Conservation (phyloP, 2,888 invertebrate species). For the Frankliniella intonsa region DNA sequence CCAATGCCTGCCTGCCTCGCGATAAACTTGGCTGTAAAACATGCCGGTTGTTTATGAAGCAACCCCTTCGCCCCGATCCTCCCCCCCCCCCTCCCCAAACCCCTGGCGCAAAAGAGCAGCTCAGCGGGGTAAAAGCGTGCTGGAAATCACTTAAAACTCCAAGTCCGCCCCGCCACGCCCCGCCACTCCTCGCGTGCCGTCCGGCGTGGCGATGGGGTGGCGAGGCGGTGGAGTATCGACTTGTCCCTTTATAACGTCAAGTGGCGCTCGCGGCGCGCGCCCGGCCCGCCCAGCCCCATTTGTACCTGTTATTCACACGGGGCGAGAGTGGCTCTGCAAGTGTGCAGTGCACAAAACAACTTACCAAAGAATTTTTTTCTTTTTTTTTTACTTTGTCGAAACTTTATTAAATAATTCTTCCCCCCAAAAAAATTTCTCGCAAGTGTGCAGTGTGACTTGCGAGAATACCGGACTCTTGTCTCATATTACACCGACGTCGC, state of each 20-base stretch:
- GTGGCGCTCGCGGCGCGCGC: no score
- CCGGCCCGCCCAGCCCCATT: not conserved
- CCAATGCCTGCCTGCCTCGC: not conserved
- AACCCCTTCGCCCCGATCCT: not conserved
- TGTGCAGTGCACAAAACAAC: no score
- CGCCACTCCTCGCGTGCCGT: not conserved
- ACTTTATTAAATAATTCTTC: no score
- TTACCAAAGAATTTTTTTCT: no score
- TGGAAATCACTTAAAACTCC: slow-evolving; percentile 18
- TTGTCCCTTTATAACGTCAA: not conserved
- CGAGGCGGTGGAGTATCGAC: not conserved
- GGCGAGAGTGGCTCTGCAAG: not conserved
- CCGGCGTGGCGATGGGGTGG: not conserved
- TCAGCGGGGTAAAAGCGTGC: not conserved
- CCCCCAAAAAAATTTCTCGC: no score
- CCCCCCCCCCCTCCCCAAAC: no score
- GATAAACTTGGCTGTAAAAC: not conserved
- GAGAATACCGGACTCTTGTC: no score
- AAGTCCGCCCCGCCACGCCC: no score
- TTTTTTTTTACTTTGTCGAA: no score
- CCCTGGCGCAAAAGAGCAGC: not conserved
- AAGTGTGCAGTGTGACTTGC: no score
- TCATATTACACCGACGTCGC: no score
- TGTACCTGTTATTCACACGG: slow-evolving; percentile 14
- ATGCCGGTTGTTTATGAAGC: not conserved